phyloP scores from a whole-genome alignment of 2,113 vertebrate species.

The Scophthalmus maximus region DNA sequence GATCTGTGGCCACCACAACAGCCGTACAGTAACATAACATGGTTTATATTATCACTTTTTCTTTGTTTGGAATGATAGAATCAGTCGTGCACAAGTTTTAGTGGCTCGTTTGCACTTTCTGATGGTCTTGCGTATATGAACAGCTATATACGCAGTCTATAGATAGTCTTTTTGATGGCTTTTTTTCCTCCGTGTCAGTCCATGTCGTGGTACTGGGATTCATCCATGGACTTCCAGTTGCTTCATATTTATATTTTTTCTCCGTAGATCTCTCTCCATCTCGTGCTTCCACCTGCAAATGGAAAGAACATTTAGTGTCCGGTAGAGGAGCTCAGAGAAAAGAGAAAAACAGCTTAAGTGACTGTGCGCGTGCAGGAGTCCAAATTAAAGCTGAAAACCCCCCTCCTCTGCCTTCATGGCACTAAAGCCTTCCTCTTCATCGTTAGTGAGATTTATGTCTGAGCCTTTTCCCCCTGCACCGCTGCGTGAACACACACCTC shows the following conservation, averaged over 20 bases:
- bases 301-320: slow-evolving; percentile 28
- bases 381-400: slow-evolving; percentile 11
- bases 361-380: background rate
- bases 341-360: background rate
- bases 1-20: background rate
- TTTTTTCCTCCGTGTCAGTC: slow-evolving; percentile 7
- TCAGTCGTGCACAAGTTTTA: no score
- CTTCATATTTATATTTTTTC: slow-evolving; percentile 14
- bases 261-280: background rate
- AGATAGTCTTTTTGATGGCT: slow-evolving; percentile 23
- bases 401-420: background rate
- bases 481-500: slow-evolving; percentile 56
- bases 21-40: background rate
- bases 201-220: background rate
- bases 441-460: slow-evolving; percentile 73
- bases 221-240: slow-evolving; percentile 16
- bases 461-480: slow-evolving; percentile 30
- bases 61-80: background rate
- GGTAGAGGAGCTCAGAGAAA: background rate
- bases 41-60: background rate
- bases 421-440: slow-evolving; percentile 39
- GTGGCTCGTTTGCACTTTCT: no score
- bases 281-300: slow-evolving; percentile 39
- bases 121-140: background rate
- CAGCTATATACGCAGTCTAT: background rate